A percentile compares a stretch with the other conserved stretches of the same genome.
phyloP scores from a whole-genome alignment of 2,797 vertebrate species.

The Neosilurus hyrtlii region DNA sequence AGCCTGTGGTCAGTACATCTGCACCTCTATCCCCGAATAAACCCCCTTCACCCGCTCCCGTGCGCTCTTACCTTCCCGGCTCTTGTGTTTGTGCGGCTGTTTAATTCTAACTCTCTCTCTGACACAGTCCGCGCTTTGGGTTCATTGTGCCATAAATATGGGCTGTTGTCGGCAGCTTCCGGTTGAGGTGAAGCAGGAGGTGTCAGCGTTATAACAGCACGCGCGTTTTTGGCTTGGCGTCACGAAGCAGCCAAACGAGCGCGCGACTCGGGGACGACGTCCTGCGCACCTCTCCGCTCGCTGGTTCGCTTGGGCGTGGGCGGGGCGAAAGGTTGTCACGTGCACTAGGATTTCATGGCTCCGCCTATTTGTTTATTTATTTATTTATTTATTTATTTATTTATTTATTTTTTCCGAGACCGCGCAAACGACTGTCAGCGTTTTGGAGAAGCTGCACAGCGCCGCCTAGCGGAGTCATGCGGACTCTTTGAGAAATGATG shows the following conservation, averaged over 20 bases:
- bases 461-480: neutral
- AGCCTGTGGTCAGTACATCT: neutral
- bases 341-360: neutral
- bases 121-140: constrained; percentile 16
- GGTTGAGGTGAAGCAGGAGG: neutral
- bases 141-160: constrained; percentile 25
- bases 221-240: neutral
- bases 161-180: neutral
- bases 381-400: too few species aligned
- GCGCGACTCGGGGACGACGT: constrained; percentile 19
- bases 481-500: too few species aligned
- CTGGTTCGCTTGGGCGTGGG: constrained; percentile 20
- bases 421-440: neutral
- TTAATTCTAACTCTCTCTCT: constrained; percentile 23
- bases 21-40: neutral
- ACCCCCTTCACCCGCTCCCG: neutral
- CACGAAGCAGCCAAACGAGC: constrained; percentile 1
- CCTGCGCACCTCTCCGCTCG: constrained; percentile 27
- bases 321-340: constrained; percentile 5
- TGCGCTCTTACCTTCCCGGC: constrained; percentile 37
- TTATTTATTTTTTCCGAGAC: neutral
- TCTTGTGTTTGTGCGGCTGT: constrained; percentile 21
- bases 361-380: neutral
- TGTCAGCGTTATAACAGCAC: neutral
- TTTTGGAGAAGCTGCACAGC: constrained; percentile 17